Evolutionary conservation across 1,140 invertebrate genomes (phyloP).

Genomic region (Ephestia elutella): DNA sequence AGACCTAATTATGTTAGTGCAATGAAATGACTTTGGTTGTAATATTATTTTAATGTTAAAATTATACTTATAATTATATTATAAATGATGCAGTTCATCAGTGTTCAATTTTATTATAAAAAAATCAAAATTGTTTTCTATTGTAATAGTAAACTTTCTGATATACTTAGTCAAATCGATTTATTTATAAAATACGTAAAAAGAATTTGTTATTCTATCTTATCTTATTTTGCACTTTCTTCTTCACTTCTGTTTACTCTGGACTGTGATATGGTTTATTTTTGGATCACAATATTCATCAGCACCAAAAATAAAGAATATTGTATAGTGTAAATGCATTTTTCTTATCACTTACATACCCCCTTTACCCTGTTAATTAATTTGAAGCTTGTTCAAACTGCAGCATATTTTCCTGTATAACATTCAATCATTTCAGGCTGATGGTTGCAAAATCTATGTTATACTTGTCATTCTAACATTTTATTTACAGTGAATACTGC

Average conservation of each 20-base stretch:
- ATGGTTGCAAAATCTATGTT: no score
- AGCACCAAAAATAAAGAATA: slow-evolving; percentile 33
- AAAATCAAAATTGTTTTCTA: not conserved
- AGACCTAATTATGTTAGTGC: slow-evolving; percentile 8
- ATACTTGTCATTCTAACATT: no score
- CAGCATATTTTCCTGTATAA: no score
- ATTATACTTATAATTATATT: slow-evolving; percentile 1
- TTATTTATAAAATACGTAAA: not conserved
- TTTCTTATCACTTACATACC: not conserved
- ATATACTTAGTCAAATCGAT: not conserved
- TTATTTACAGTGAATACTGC: no score
- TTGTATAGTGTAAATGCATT: slow-evolving; percentile 28
- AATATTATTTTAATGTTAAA: not conserved
- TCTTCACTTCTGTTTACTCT: slow-evolving; percentile 10
- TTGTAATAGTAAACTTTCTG: not conserved
- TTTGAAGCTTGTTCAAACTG: no score
- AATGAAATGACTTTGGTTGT: slow-evolving; percentile 5
- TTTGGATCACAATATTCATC: slow-evolving; percentile 28
- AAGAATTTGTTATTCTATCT: not conserved
- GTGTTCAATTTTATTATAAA: not conserved
- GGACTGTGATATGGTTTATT: slow-evolving; percentile 37
- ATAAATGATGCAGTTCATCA: not conserved
- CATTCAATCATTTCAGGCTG: no score
- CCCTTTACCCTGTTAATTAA: no score
- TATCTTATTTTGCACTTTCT: slow-evolving; percentile 3